Conservation (phyloP, 2,797 vertebrate species). For the Periophthalmus magnuspinnatus region DNA sequence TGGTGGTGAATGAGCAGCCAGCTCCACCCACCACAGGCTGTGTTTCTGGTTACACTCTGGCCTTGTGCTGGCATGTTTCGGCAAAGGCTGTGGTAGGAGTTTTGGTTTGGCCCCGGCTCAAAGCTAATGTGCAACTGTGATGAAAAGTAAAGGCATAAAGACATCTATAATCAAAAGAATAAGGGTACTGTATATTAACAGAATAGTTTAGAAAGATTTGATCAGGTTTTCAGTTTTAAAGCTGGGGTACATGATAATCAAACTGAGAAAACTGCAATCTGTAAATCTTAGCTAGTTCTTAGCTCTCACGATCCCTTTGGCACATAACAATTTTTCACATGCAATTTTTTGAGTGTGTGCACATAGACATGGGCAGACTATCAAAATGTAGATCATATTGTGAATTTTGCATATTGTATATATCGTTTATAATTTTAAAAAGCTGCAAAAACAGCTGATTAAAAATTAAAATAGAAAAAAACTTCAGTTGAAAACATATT, state of each 20-base stretch:
- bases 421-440: too few species aligned
- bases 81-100: slow-evolving; percentile 44
- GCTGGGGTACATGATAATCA: neutral
- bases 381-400: too few species aligned
- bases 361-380: too few species aligned
- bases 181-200: neutral
- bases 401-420: too few species aligned
- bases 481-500: too few species aligned
- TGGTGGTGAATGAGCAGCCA: slow-evolving; percentile 26
- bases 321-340: neutral
- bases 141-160: too few species aligned
- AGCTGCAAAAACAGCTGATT: too few species aligned
- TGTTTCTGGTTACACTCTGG: slow-evolving; percentile 54
- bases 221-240: neutral
- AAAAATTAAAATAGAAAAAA: too few species aligned
- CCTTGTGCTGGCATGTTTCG: slow-evolving; percentile 64
- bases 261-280: neutral
- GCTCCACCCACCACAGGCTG: slow-evolving; percentile 51
- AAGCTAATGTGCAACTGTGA: neutral
- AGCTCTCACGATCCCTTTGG: neutral
- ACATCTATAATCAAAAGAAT: neutral
- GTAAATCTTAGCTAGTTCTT: neutral
- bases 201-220: neutral
- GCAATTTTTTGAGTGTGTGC: neutral
- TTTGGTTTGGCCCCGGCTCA: slow-evolving; percentile 51